Percentiles rank a stretch among this genome's conserved stretches.
Conservation (phyloP, 2,113 vertebrate genomes). For the Gallinago jamesoni region DNA sequence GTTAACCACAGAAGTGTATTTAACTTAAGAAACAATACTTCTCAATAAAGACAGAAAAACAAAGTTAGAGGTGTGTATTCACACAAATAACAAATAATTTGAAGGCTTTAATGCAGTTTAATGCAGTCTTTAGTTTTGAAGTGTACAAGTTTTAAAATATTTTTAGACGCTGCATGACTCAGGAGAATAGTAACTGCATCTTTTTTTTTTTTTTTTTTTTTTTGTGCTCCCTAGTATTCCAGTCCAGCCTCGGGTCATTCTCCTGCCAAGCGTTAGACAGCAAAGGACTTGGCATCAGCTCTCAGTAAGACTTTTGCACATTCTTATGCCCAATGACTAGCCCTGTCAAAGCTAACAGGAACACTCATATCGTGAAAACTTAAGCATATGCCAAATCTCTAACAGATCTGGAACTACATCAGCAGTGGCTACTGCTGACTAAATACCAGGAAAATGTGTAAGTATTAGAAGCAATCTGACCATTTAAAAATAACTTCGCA, state of each 20-base stretch:
- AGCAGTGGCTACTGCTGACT: neutral
- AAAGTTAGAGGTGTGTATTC: neutral
- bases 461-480: neutral
- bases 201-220: neutral
- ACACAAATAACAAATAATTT: neutral
- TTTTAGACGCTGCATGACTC: neutral
- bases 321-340: neutral
- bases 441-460: neutral
- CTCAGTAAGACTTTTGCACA: neutral
- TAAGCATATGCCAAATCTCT: neutral
- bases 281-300: slow-evolving; percentile 10
- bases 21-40: neutral
- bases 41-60: neutral
- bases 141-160: neutral
- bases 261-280: neutral
- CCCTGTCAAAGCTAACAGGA: neutral
- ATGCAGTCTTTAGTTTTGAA: neutral
- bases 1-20: neutral
- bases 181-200: neutral
- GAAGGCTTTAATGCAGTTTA: neutral
- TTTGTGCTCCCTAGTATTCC: neutral
- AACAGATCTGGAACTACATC: neutral
- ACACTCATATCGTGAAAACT: neutral
- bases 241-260: neutral
- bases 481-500: neutral